Evolutionary conservation across 2,888 invertebrate genomes (phyloP).

Genomic region (Eupithecia exiguata): DNA sequence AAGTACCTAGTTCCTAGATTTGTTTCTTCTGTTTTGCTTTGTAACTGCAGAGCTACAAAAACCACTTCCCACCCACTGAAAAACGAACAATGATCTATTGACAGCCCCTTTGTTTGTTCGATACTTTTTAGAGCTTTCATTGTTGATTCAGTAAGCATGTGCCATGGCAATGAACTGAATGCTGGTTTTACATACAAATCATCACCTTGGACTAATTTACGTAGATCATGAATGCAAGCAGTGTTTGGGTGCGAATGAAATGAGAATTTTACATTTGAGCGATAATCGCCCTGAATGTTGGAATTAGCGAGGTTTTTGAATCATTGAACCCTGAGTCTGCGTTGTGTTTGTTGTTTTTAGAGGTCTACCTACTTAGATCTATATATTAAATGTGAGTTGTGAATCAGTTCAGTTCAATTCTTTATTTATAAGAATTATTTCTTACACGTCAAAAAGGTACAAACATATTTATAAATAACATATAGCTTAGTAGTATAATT

Average conservation of each 20-base stretch:
- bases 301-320: neutral
- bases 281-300: slow-evolving; percentile 2
- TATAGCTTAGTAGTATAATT: no score
- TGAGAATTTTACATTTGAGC: slow-evolving; percentile 1
- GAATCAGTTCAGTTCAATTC: no score
- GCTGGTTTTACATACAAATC: slow-evolving; percentile 22
- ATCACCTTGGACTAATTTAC: slow-evolving; percentile 15
- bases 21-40: neutral
- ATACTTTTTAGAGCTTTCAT: slow-evolving; percentile 35
- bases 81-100: slow-evolving; percentile 20
- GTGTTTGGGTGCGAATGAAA: neutral
- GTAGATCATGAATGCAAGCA: neutral
- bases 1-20: neutral
- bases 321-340: neutral
- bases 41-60: neutral
- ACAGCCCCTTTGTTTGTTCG: slow-evolving; percentile 15
- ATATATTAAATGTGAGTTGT: no score
- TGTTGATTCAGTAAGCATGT: slow-evolving; percentile 25
- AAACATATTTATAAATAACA: no score
- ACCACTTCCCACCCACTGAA: slow-evolving; percentile 19
- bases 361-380: no score
- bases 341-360: neutral
- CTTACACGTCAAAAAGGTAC: no score
- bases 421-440: no score
- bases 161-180: slow-evolving; percentile 32